Evolutionary conservation across 2,113 vertebrate genomes (phyloP), one percentile per base, ranked within the genome.

Genomic region (Calypte anna): DNA sequence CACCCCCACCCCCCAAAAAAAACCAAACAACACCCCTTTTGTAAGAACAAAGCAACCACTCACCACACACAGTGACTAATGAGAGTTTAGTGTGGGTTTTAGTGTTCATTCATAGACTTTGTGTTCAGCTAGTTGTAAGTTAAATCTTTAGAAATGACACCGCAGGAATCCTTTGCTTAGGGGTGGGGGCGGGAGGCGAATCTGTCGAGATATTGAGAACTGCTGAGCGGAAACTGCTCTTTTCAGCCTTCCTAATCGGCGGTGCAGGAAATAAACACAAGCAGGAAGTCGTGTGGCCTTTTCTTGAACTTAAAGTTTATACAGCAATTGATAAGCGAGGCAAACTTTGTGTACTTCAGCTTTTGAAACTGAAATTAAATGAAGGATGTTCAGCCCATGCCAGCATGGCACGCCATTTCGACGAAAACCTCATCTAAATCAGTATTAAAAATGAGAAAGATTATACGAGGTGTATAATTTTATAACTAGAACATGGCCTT

Each of bases 21-120:
- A 81, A 64, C 87, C 33, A n/a, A 38, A 38, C 36, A 38, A 38
- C 36, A 8, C 36, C 8, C 36, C 91, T 96, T 98, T 97, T 97
- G 84, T 96, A 91, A 97, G 97, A 97, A 97, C 97, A 97, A 98
- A 98, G 96, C 97, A 92, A 90, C 96, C 97, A 96, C 97, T 98
- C 98, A 97, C 98, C 97, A 96, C 96, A 91, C 90, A 92, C 73
- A 31, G 91, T 96, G 95, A 96, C 95, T 97, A 97, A 95, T 96
- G 96, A 97, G 93, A 96, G 95, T 92, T 96, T 96, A 96, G 91
- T 94, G 90, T 97, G 97, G 97, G 88, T 94, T 97, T 97, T 91
- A 97, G 95, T 94, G 94, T 96, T 97, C 97, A 94, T 97, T 97
- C 96, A 97, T 79, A 88, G 0, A 31, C 97, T 96, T 92, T 96